These are phyloP conservation scores for Taenaris catops DNA, from an alignment of 2,888 invertebrate species.

Conservation along the genomic window DNA sequence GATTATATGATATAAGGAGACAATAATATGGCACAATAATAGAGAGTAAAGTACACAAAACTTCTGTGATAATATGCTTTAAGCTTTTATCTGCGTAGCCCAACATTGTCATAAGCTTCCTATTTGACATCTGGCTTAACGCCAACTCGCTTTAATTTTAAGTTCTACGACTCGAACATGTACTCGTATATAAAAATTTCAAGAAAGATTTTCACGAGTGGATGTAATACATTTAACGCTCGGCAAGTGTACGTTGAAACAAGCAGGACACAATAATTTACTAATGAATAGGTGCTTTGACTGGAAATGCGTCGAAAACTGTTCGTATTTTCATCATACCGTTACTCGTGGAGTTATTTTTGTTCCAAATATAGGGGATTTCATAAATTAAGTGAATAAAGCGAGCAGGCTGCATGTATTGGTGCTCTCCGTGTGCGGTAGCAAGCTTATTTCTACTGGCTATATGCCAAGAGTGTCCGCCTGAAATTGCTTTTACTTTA, in stretches of 20 bases:
- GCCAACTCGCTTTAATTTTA: slow-evolving; percentile 64
- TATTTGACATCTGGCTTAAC: slow-evolving; percentile 48
- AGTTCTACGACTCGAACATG: slow-evolving; percentile 32
- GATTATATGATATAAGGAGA: no score
- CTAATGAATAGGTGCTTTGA: slow-evolving; percentile 9
- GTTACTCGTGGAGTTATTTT: slow-evolving; percentile 5
- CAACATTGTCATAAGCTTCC: slow-evolving; percentile 49
- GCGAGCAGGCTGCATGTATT: slow-evolving; percentile 52
- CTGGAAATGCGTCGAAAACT: slow-evolving; percentile 7
- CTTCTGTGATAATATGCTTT: slow-evolving; percentile 39
- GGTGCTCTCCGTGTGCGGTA: slow-evolving; percentile 57
- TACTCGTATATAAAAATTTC: slow-evolving; percentile 28
- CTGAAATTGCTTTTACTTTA: slow-evolving; percentile 70
- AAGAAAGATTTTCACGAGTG: slow-evolving; percentile 16
- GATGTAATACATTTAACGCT: slow-evolving; percentile 8
- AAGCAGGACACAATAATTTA: slow-evolving; percentile 9
- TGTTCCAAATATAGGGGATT: slow-evolving; percentile 25
- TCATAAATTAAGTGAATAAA: slow-evolving; percentile 45
- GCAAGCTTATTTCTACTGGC: slow-evolving; percentile 73
- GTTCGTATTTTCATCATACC: slow-evolving; percentile 15
- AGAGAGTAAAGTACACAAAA: no score
- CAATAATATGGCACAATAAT: no score
- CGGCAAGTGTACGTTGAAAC: slow-evolving; percentile 5
- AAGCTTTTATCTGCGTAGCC: slow-evolving; percentile 49
- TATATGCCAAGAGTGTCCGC: slow-evolving; percentile 57